Evolutionary conservation across 2,888 invertebrate genomes (phyloP).

Genomic region (Muschampia plurimacula): DNA sequence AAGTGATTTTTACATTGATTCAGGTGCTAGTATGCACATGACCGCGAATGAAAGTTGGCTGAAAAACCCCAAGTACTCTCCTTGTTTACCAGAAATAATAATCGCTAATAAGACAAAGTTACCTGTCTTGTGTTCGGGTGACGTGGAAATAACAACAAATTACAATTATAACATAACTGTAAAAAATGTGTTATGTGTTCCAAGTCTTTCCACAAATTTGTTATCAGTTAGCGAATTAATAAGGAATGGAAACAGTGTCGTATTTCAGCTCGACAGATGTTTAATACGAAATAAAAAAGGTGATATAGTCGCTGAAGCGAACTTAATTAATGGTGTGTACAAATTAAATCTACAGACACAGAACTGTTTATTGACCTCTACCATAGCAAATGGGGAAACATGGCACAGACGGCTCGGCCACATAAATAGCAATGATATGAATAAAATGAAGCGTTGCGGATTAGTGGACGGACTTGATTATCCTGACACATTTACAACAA

Average conservation of each 20-base stretch:
- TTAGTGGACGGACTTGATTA: conserved; percentile 42
- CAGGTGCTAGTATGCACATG: conserved; percentile 45
- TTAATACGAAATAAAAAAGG: conserved; percentile 9
- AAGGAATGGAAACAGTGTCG: conserved; percentile 39
- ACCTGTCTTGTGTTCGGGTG: conserved; percentile 39
- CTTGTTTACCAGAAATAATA: conserved; percentile 43
- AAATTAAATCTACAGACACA: conserved; percentile 11
- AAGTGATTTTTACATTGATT: conserved; percentile 46
- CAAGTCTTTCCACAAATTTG: conserved; percentile 44
- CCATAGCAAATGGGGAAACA: not conserved
- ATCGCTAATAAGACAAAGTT: conserved; percentile 47
- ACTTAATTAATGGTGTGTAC: conserved; percentile 33
- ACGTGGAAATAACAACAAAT: conserved; percentile 9
- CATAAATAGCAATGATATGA: conserved; percentile 37
- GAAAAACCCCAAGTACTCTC: not conserved
- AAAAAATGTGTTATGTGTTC: conserved; percentile 46
- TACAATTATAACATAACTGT: conserved; percentile 37
- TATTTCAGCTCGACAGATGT: conserved; percentile 28
- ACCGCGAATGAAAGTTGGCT: conserved; percentile 40
- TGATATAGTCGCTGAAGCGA: conserved; percentile 31
- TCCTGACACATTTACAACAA: conserved; percentile 25
- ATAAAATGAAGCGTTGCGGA: conserved; percentile 42
- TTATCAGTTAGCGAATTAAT: conserved; percentile 45
- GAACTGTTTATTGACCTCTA: not conserved
- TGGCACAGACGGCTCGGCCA: conserved; percentile 45